A percentile compares a stretch with the other conserved stretches of the same genome.
These are phyloP conservation scores for Pagrus major DNA, from an alignment of 2,113 vertebrate genomes.

Conservation along the genomic window DNA sequence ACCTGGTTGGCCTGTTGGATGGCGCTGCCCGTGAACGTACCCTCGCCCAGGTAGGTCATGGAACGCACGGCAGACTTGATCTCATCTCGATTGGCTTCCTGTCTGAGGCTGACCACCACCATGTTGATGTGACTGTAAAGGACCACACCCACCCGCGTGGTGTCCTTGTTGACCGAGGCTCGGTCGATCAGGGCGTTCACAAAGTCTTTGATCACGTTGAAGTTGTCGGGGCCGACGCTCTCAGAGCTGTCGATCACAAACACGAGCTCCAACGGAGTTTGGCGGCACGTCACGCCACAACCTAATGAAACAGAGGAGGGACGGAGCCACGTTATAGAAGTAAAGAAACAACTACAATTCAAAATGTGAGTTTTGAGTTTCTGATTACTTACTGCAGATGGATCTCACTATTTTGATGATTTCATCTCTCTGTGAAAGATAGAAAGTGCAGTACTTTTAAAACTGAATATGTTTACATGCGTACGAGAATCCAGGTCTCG, in stretches of 20 bases:
- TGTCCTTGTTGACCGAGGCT: constrained; percentile 61
- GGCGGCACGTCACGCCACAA: constrained; percentile 86
- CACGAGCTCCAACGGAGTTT: constrained; percentile 88
- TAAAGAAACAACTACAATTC: background rate
- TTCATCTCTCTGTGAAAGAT: constrained; percentile 86
- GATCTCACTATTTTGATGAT: constrained; percentile 89
- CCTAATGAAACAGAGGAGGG: constrained; percentile 72
- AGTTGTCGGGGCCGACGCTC: constrained; percentile 89
- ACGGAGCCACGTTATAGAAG: background rate
- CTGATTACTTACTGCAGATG: constrained; percentile 89
- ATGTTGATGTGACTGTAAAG: constrained; percentile 88
- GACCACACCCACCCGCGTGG: constrained; percentile 85
- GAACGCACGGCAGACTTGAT: constrained; percentile 83
- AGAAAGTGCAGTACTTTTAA: background rate
- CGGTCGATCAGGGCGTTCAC: constrained; percentile 86
- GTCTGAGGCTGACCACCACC: constrained; percentile 81
- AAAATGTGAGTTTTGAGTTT: background rate
- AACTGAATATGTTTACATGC: background rate
- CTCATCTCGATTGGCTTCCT: constrained; percentile 79
- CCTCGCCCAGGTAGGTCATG: constrained; percentile 90
- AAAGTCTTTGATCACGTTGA: constrained; percentile 88
- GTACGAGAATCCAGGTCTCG: background rate
- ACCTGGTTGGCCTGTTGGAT: constrained; percentile 81
- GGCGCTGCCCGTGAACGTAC: constrained; percentile 88
- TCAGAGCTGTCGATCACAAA: constrained; percentile 94